These are phyloP conservation scores for Gallinago media DNA, from an alignment of 2,113 vertebrate genomes.

Conservation along the genomic window DNA sequence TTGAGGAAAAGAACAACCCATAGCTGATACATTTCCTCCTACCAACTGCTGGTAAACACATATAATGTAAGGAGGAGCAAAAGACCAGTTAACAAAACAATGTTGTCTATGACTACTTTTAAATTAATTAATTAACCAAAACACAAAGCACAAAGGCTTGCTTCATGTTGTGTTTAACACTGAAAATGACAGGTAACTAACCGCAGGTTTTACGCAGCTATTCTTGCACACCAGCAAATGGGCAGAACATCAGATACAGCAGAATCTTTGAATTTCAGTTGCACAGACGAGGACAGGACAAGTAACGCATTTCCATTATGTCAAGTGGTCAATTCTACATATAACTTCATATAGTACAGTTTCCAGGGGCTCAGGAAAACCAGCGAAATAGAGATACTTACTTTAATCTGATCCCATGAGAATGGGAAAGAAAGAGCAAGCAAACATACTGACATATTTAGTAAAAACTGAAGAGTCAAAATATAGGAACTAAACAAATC, in stretches of 20 bases:
- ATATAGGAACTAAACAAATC: conserved; percentile 30
- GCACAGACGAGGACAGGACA: background rate
- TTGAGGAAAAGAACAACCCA: background rate
- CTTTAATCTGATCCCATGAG: background rate
- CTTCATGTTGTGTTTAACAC: background rate
- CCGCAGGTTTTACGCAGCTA: background rate
- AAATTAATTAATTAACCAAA: background rate
- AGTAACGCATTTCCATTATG: accelerated
- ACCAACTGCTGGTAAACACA: background rate
- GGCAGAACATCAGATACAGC: background rate
- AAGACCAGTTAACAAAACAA: background rate
- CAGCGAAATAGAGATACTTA: background rate
- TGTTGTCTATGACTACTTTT: background rate
- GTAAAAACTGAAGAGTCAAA: background rate
- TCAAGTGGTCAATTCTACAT: background rate
- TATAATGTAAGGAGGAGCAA: background rate
- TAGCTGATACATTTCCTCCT: background rate
- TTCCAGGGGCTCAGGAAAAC: background rate
- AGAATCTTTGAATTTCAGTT: background rate
- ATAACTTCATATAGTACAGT: background rate
- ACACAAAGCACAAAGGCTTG: background rate
- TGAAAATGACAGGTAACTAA: background rate
- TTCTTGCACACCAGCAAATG: background rate
- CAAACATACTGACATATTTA: background rate
- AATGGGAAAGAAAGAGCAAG: background rate